Evolutionary conservation across 2,113 vertebrate species (phyloP).

Genomic region (Cephalopterus ornatus): DNA sequence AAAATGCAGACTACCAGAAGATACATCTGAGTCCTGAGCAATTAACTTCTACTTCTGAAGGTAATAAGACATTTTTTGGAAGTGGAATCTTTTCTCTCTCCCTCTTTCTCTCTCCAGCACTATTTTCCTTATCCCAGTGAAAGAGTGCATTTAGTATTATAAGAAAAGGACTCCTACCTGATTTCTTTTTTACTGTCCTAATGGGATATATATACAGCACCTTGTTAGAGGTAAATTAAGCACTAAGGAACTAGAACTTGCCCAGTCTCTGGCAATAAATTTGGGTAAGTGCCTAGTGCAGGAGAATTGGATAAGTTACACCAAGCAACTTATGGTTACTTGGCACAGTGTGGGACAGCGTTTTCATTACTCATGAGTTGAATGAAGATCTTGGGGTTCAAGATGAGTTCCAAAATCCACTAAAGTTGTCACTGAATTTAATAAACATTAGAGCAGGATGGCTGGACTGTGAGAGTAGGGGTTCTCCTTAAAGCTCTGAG

Average conservation of each 20-base stretch:
- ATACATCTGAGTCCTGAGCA: background rate
- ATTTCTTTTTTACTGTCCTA: background rate
- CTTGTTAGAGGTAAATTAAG: background rate
- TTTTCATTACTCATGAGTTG: background rate
- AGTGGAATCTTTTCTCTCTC: background rate
- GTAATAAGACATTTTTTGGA: background rate
- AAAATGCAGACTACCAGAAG: background rate
- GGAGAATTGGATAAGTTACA: background rate
- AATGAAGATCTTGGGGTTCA: background rate
- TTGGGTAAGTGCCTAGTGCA: background rate
- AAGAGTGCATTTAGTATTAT: background rate
- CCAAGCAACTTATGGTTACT: too few relatives aligned
- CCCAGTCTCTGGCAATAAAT: background rate
- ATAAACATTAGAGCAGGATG: background rate
- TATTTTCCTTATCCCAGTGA: background rate
- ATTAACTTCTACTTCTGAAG: constrained; percentile 33
- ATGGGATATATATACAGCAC: background rate
- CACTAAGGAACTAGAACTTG: background rate
- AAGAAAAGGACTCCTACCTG: background rate
- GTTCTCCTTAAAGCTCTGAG: background rate
- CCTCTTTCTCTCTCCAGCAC: background rate
- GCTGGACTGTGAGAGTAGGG: background rate
- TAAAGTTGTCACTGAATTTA: accelerated
- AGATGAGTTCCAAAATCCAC: background rate
- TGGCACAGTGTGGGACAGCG: background rate